Percentiles rank a stretch among this genome's conserved stretches.
phyloP scores from a whole-genome alignment of 2,888 invertebrate genomes.

The Alloplasta piceator region DNA sequence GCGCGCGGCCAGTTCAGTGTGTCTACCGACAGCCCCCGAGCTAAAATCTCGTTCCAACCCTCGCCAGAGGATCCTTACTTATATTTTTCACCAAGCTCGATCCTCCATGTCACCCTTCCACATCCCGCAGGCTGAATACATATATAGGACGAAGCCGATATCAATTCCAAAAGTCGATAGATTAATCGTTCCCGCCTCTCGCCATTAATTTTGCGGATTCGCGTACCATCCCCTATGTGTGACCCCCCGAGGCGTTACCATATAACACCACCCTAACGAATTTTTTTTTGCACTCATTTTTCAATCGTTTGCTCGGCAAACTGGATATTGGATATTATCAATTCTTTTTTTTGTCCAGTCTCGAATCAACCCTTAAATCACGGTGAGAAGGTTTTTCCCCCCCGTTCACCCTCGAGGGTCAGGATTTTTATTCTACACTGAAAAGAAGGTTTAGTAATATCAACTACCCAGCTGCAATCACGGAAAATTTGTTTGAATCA shows the following conservation, averaged over 20 bases:
- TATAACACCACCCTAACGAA: neutral
- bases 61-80: constrained; percentile 61
- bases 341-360: constrained; percentile 4
- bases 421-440: too few species aligned
- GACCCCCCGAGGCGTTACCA: constrained; percentile 40
- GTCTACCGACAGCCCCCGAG: constrained; percentile 69
- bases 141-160: constrained; percentile 66
- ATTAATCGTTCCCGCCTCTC: constrained; percentile 70
- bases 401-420: too few species aligned
- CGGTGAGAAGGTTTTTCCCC: too few species aligned
- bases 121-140: constrained; percentile 33
- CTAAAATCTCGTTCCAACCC: constrained; percentile 41
- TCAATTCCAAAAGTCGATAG: constrained; percentile 74
- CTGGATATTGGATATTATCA: constrained; percentile 26
- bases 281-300: constrained; percentile 6
- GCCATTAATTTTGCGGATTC: constrained; percentile 59
- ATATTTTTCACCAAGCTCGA: constrained; percentile 59
- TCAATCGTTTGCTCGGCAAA: neutral
- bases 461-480: too few species aligned
- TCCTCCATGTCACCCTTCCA: constrained; percentile 40
- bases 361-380: neutral
- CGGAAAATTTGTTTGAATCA: too few species aligned
- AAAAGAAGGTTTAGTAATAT: too few species aligned
- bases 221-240: neutral
- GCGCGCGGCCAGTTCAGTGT: constrained; percentile 77